A percentile compares a stretch with the other conserved stretches of the same genome.
Evolutionary conservation across 2,888 invertebrate genomes (phyloP).

Genomic region (Exocentrus adspersus): DNA sequence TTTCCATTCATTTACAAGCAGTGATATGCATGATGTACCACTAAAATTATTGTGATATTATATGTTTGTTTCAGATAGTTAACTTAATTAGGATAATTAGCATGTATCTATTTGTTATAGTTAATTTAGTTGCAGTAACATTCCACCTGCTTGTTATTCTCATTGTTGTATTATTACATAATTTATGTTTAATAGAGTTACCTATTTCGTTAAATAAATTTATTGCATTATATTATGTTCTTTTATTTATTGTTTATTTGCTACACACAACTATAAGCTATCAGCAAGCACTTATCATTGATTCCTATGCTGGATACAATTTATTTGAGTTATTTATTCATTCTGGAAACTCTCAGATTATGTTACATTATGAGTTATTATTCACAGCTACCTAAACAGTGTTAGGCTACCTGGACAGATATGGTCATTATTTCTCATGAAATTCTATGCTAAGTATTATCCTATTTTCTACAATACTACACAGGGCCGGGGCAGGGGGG

Average conservation of each 20-base stretch:
- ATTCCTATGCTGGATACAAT: too few species aligned
- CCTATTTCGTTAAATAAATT: constrained; percentile 48
- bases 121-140: constrained; percentile 14
- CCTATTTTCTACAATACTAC: too few species aligned
- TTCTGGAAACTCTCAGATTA: too few species aligned
- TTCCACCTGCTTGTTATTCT: constrained; percentile 29
- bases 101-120: constrained; percentile 4
- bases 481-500: too few species aligned
- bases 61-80: constrained; percentile 8
- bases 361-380: too few species aligned
- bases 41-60: constrained; percentile 11
- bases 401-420: too few species aligned
- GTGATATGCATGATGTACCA: not conserved
- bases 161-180: constrained; percentile 40
- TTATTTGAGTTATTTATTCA: too few species aligned
- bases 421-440: too few species aligned
- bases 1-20: not conserved
- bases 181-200: constrained; percentile 44
- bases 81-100: not conserved
- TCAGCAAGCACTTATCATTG: too few species aligned
- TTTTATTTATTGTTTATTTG: constrained; percentile 37
- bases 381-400: too few species aligned
- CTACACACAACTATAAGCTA: too few species aligned
- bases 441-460: too few species aligned
- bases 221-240: constrained; percentile 39